Conservation (phyloP, 2,888 invertebrate species). For the Aphodius sticticus region DNA sequence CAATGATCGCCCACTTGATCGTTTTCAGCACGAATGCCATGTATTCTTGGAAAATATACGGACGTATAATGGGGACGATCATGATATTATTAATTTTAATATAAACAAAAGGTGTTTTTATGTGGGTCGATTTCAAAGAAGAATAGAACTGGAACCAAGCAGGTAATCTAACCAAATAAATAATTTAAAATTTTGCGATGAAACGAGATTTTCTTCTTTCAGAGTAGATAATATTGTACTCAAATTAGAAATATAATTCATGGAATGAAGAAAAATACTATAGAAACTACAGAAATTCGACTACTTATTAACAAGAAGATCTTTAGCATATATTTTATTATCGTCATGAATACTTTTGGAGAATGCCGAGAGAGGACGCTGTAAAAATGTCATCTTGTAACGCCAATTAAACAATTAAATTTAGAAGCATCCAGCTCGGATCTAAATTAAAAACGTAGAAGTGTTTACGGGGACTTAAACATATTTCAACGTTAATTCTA, state of each 20-base stretch:
- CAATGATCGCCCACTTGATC: constrained; percentile 17
- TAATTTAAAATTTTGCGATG: too few relatives aligned
- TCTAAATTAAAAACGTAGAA: neutral
- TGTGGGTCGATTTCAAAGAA: too few relatives aligned
- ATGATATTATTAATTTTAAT: too few relatives aligned
- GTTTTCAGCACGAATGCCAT: constrained; percentile 19
- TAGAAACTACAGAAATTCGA: too few relatives aligned
- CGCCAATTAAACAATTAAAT: neutral
- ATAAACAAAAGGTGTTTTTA: too few relatives aligned
- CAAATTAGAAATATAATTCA: neutral
- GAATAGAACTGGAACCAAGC: too few relatives aligned
- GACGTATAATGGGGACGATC: neutral
- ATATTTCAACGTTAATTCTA: neutral
- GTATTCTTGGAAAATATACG: constrained; percentile 12
- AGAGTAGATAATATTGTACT: neutral
- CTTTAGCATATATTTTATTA: too few relatives aligned
- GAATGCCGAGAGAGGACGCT: neutral
- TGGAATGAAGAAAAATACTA: neutral
- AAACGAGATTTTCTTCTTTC: too few relatives aligned
- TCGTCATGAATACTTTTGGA: too few relatives aligned
- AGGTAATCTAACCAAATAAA: too few relatives aligned
- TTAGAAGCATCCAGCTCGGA: neutral
- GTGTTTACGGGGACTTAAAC: neutral
- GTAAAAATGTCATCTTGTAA: neutral
- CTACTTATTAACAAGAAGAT: too few relatives aligned